Evolutionary conservation across 2,113 vertebrate genomes (phyloP).

Genomic region (Cathartes aura): DNA sequence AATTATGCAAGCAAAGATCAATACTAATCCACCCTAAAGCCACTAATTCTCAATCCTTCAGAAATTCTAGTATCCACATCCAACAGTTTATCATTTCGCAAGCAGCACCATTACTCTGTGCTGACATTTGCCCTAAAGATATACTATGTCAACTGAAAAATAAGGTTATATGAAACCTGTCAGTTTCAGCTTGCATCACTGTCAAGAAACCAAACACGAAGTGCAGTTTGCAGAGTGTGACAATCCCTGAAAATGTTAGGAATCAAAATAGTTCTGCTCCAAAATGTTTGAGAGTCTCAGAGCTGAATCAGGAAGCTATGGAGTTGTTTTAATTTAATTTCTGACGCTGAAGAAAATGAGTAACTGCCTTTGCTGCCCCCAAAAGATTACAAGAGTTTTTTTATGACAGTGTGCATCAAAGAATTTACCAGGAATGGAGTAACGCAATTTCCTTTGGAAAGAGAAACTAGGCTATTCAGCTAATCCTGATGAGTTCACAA

Average conservation of each 20-base stretch:
- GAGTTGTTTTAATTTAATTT: background rate
- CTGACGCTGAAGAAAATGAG: background rate
- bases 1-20: conserved; percentile 21
- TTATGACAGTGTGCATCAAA: rapidly evolving
- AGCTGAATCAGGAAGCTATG: background rate
- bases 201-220: background rate
- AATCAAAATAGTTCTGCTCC: background rate
- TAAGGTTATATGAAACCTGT: background rate
- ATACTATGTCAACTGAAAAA: background rate
- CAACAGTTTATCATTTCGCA: background rate
- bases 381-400: background rate
- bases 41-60: background rate
- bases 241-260: background rate
- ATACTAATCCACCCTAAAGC: background rate
- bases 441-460: background rate
- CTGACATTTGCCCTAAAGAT: background rate
- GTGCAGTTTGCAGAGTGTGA: background rate
- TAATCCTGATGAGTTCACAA: background rate
- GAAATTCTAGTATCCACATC: background rate
- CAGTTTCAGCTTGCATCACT: background rate
- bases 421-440: background rate
- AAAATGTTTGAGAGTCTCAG: background rate
- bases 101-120: background rate
- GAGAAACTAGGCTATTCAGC: background rate
- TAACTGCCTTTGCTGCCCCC: background rate